Evolutionary conservation across 2,797 vertebrate species (phyloP), one percentile per base, ranked within the genome.

Genomic region (Myotis myotis): DNA sequence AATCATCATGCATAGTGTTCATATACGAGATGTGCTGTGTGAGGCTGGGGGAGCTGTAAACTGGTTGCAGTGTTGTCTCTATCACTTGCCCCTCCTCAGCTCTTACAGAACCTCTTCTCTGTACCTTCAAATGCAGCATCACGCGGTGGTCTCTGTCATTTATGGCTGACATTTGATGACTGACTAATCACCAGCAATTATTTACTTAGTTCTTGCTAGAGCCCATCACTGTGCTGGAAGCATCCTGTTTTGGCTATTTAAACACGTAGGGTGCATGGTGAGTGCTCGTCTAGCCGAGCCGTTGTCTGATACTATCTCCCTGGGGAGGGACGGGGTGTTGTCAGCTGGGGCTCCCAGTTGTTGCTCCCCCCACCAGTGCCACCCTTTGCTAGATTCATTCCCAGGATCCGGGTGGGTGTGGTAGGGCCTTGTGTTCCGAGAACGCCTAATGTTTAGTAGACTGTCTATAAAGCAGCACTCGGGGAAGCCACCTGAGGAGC

Each of bases 121-220:
- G 8, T 64, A 47, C n/a, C 20, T 0, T 64, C 28, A 2, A 41
- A 16, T 60, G 41, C 44, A 10, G 30, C 55, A 12, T 80, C n/a
- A 55, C 82, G 6, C 79, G 13, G 41, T 30, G 6, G 53, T 47
- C 57, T n/a, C 55, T 41, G 2, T 70, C 38, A 30, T 84, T 57
- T 89, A 25, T 28, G 60, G 28, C 55, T 81, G 81, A 25, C 4
- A 11, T 80, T 36, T 71, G 72, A 71, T 38, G 28, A 36, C 30
- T 9, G 8, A 60, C 64, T 33, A 33, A 49, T 71, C 71, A 55
- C 25, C 33, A 53, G 22, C 49, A 57, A 8, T 38, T 53, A 64
- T 64, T 64, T 74, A 38, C 25, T 70, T 86, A 68, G 51, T 30
- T 91, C 60, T 80, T 51, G 22, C 81, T 78, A 2, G 71, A 93